phyloP scores from a whole-genome alignment of 1,140 invertebrate species.

The Zeugodacus cucurbitae region DNA sequence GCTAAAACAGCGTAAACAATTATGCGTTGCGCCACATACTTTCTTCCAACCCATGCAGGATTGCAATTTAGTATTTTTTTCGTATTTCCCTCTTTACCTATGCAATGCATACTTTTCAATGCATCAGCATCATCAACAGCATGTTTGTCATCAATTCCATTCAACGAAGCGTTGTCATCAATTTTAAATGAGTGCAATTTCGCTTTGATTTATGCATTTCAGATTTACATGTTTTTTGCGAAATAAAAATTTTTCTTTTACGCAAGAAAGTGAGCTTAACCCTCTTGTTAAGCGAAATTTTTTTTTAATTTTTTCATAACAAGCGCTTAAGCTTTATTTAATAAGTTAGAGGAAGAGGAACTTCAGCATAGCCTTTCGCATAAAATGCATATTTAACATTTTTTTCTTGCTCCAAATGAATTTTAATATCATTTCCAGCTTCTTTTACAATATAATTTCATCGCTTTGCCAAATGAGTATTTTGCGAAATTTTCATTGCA shows the following conservation, averaged over 20 bases:
- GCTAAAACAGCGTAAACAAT: conserved; percentile 37
- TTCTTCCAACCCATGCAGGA: neutral
- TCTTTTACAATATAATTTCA: neutral
- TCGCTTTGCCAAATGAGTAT: conserved; percentile 16
- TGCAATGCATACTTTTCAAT: neutral
- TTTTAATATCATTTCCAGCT: conserved; percentile 3
- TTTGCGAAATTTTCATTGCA: conserved; percentile 16
- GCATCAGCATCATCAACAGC: neutral
- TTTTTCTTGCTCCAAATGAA: neutral
- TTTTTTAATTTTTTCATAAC: neutral
- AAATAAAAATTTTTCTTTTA: neutral
- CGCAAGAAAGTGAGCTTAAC: neutral
- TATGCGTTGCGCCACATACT: neutral
- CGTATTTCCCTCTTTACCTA: neutral
- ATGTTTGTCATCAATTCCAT: conserved; percentile 24
- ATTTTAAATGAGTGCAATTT: conserved; percentile 37
- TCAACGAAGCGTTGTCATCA: conserved; percentile 36
- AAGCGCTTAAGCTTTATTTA: neutral
- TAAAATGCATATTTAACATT: neutral
- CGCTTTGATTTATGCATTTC: conserved; percentile 29
- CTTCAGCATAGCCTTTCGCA: neutral
- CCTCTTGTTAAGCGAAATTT: neutral
- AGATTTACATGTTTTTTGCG: neutral
- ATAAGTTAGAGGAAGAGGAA: neutral
- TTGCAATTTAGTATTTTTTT: neutral